phyloP scores from a whole-genome alignment of 2,113 vertebrate species.

The Gymnobelideus leadbeateri region DNA sequence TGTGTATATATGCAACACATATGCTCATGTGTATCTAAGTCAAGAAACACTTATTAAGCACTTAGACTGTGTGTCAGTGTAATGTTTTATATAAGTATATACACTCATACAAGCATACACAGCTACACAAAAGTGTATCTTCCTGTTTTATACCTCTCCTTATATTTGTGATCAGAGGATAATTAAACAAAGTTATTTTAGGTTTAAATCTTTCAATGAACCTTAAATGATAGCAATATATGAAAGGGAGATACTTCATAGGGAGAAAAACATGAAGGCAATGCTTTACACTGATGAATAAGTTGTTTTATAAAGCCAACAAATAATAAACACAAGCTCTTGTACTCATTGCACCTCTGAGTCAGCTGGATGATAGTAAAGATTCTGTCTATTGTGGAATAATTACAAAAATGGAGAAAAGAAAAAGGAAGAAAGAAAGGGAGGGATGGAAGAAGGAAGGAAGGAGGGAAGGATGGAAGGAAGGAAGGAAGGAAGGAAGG shows the following conservation, averaged over 20 bases:
- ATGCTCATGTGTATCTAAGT: too few relatives aligned
- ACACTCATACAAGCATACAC: too few relatives aligned
- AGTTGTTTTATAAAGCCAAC: background rate
- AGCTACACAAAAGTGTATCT: background rate
- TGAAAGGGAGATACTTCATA: background rate
- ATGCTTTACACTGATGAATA: background rate
- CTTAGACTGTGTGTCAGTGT: background rate
- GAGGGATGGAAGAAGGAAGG: too few relatives aligned
- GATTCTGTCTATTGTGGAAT: background rate
- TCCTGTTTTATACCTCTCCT: background rate
- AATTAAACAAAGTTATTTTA: background rate
- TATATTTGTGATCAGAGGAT: background rate
- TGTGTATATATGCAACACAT: too few relatives aligned
- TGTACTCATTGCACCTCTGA: background rate
- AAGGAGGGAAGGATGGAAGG: background rate
- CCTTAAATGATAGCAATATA: background rate
- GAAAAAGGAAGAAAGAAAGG: background rate
- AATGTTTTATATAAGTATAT: background rate
- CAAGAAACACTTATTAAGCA: background rate
- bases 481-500: too few relatives aligned
- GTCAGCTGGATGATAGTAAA: background rate
- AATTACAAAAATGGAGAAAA: slow-evolving; percentile 17
- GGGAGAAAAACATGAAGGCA: background rate
- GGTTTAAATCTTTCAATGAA: background rate
- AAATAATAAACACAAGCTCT: background rate